A percentile compares a stretch with the other conserved stretches of the same genome.
phyloP scores from a whole-genome alignment of 1,140 invertebrate genomes.

The Triops longicaudatus region DNA sequence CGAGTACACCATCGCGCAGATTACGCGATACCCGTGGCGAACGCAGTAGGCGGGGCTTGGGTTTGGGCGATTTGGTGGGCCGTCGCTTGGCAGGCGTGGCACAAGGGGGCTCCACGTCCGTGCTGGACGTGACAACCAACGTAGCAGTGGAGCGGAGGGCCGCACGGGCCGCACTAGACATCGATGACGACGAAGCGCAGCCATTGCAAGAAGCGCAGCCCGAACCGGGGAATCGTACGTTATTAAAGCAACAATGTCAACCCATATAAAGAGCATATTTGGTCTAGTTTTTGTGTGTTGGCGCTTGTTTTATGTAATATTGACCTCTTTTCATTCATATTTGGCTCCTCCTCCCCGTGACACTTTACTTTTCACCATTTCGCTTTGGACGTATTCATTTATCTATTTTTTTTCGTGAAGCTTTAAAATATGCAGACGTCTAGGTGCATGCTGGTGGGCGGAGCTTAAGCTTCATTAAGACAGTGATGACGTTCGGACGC shows the following conservation, averaged over 20 bases:
- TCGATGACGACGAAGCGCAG: conserved; percentile 21
- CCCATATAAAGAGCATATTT: not conserved
- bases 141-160: conserved; percentile 12
- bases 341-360: not conserved
- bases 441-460: too few species aligned
- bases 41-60: not conserved
- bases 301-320: not conserved
- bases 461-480: too few species aligned
- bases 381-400: not conserved
- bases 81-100: conserved; percentile 51
- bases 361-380: conserved; percentile 1
- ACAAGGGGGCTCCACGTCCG: conserved; percentile 32
- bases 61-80: conserved; percentile 40
- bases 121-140: conserved; percentile 24
- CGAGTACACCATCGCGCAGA: not conserved
- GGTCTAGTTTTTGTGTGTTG: not conserved
- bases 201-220: conserved; percentile 22
- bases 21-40: not conserved
- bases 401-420: not conserved
- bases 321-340: not conserved
- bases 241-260: conserved; percentile 8
- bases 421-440: too few species aligned
- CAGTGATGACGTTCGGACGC: too few species aligned
- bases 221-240: conserved; percentile 24
- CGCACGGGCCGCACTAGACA: conserved; percentile 38